Percentiles rank a stretch among this genome's conserved stretches.
These are phyloP conservation scores for Tragulus kanchil DNA, from an alignment of 2,113 vertebrate genomes.

Conservation along the genomic window DNA sequence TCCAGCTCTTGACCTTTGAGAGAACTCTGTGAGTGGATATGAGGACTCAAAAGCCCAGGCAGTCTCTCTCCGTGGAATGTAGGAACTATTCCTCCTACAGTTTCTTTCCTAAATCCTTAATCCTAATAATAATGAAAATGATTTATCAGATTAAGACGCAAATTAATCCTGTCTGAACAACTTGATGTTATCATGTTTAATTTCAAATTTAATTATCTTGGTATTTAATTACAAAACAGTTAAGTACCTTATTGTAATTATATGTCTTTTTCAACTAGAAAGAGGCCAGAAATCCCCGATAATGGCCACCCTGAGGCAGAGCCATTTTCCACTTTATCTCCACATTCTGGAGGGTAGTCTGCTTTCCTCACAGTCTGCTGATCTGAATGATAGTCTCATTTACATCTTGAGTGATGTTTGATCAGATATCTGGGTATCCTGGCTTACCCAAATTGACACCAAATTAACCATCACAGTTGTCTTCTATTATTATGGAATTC, in stretches of 20 bases:
- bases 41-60: background rate
- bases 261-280: slow-evolving; percentile 85
- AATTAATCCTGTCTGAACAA: slow-evolving; percentile 87
- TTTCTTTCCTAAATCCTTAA: slow-evolving; percentile 70
- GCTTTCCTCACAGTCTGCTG: background rate
- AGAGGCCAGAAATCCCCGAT: slow-evolving; percentile 69
- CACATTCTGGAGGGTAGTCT: background rate
- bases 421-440: background rate
- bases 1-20: background rate
- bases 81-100: background rate
- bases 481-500: background rate
- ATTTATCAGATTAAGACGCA: slow-evolving; percentile 86
- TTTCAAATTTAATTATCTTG: slow-evolving; percentile 89
- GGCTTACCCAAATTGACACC: background rate
- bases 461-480: background rate
- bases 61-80: background rate
- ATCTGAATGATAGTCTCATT: background rate
- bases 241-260: slow-evolving; percentile 88
- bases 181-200: slow-evolving; percentile 85
- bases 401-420: background rate
- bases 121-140: slow-evolving; percentile 81
- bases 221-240: slow-evolving; percentile 88
- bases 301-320: slow-evolving; percentile 63
- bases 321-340: slow-evolving; percentile 69
- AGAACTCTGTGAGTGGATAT: background rate